phyloP scores from a whole-genome alignment of 2,888 invertebrate genomes.

The Scelioninae gen. 1 region DNA sequence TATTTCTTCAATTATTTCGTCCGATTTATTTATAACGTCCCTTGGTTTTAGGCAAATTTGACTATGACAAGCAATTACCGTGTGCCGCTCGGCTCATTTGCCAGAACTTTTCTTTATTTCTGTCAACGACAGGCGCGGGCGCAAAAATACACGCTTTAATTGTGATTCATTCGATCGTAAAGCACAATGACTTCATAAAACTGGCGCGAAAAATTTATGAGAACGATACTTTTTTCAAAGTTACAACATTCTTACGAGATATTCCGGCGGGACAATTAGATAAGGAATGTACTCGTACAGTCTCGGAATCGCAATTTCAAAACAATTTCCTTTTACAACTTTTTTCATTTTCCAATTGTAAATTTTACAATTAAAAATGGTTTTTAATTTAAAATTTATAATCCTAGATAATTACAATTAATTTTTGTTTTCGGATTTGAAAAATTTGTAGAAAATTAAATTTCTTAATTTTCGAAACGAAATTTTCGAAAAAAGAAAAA shows the following conservation, averaged over 20 bases:
- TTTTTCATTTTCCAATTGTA: background rate
- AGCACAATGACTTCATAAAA: constrained; percentile 55
- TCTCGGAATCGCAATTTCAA: background rate
- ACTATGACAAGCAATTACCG: constrained; percentile 50
- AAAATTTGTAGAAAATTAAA: no score
- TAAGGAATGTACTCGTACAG: background rate
- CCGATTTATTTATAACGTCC: constrained; percentile 57
- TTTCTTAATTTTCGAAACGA: no score
- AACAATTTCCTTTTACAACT: background rate
- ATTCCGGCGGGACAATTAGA: constrained; percentile 15
- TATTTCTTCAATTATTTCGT: constrained; percentile 38
- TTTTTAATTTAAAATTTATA: background rate
- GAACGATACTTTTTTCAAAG: constrained; percentile 31
- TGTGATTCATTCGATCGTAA: constrained; percentile 59
- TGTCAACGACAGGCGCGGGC: constrained; percentile 51
- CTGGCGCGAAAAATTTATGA: constrained; percentile 34
- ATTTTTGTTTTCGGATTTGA: no score
- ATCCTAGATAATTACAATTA: background rate
- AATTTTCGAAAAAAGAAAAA: no score
- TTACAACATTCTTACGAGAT: constrained; percentile 41
- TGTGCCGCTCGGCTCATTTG: constrained; percentile 33
- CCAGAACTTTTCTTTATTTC: constrained; percentile 59
- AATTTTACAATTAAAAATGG: background rate
- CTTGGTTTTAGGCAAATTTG: constrained; percentile 42
- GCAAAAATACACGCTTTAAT: constrained; percentile 55